These are phyloP conservation scores for Phlogophora meticulosa DNA, from an alignment of 2,888 invertebrate genomes.

Conservation along the genomic window DNA sequence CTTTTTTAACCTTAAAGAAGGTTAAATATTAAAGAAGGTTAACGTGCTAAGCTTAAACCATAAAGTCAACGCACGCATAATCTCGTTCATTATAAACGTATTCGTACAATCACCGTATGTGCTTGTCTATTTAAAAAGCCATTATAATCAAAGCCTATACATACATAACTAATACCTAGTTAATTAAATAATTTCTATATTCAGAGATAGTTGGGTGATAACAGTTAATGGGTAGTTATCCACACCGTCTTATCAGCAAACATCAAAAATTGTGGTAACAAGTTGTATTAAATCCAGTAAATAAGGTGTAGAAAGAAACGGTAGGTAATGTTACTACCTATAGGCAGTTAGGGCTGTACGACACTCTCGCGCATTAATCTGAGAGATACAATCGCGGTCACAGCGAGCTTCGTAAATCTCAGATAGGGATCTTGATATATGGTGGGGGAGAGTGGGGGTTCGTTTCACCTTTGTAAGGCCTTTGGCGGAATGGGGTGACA, in stretches of 20 bases:
- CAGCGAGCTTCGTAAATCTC: slow-evolving; percentile 83
- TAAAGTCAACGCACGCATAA: slow-evolving; percentile 3
- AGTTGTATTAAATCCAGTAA: slow-evolving; percentile 66
- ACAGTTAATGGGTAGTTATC: slow-evolving; percentile 47
- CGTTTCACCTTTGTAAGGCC: slow-evolving; percentile 71
- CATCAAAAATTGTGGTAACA: slow-evolving; percentile 63
- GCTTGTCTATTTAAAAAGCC: slow-evolving; percentile 25
- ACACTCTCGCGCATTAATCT: slow-evolving; percentile 86
- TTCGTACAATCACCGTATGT: background rate
- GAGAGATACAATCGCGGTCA: slow-evolving; percentile 85
- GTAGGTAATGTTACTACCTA: slow-evolving; percentile 76
- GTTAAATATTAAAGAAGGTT: slow-evolving; percentile 1
- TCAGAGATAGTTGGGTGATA: slow-evolving; percentile 40
- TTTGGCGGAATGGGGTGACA: slow-evolving; percentile 69
- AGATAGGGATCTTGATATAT: slow-evolving; percentile 88
- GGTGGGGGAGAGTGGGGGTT: slow-evolving; percentile 65
- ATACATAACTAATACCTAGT: slow-evolving; percentile 28
- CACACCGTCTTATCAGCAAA: slow-evolving; percentile 61
- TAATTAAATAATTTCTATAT: slow-evolving; percentile 45
- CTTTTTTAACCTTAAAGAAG: too few species aligned
- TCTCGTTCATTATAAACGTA: slow-evolving; percentile 2
- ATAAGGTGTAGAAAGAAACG: slow-evolving; percentile 73
- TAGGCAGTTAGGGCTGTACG: slow-evolving; percentile 75
- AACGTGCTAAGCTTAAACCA: background rate
- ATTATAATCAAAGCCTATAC: slow-evolving; percentile 21